Evolutionary conservation across 2,888 invertebrate species (phyloP).

Genomic region (Trissoscelio sp.): DNA sequence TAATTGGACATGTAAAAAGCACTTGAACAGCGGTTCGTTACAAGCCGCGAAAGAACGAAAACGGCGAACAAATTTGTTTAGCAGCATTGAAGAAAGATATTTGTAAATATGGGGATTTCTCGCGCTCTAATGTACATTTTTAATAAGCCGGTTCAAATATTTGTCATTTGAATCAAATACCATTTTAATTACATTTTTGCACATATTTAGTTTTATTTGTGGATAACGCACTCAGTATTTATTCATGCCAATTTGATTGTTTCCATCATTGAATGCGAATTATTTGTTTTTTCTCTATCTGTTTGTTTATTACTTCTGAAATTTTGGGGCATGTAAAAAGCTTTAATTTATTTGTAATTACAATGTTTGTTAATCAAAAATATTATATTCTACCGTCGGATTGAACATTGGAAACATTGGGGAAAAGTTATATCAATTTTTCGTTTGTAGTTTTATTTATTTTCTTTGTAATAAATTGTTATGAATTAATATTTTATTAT

Average conservation of each 20-base stretch:
- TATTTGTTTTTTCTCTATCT: neutral
- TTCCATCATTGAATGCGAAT: neutral
- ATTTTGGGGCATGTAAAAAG: no score
- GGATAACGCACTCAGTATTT: neutral
- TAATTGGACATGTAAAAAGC: constrained; percentile 10
- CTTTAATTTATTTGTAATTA: no score
- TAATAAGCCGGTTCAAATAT: constrained; percentile 5
- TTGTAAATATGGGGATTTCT: neutral
- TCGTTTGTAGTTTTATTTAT: no score
- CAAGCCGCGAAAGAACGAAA: neutral
- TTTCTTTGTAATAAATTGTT: no score
- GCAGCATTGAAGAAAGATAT: constrained; percentile 1
- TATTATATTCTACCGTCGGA: no score
- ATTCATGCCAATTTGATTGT: neutral
- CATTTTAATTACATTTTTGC: neutral
- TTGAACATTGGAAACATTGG: no score
- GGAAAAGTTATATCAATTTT: no score
- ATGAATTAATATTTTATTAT: no score
- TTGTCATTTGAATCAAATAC: neutral
- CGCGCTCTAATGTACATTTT: constrained; percentile 8
- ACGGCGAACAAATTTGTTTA: constrained; percentile 14
- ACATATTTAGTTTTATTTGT: neutral
- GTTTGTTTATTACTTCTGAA: neutral
- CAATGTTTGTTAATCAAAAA: no score
- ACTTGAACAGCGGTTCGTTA: neutral